These are phyloP conservation scores for Oncorhynchus tshawytscha DNA, from an alignment of 2,113 vertebrate species.

Conservation along the genomic window DNA sequence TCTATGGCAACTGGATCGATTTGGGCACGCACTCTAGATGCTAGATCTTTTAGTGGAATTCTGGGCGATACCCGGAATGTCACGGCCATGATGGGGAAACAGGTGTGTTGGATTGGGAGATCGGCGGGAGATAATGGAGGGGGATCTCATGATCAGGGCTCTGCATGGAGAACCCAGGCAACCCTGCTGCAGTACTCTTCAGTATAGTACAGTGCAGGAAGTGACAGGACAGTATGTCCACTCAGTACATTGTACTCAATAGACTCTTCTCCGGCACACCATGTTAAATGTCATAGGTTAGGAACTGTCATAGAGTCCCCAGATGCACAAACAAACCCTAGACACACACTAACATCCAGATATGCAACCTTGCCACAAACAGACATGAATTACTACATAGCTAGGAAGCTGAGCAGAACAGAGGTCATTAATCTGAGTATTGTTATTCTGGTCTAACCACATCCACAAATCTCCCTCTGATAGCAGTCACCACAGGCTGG, in stretches of 20 bases:
- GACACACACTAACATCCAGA: conserved; percentile 4
- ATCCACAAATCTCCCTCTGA: conserved; percentile 4
- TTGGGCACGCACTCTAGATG: conserved; percentile 8
- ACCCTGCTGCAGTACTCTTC: background rate
- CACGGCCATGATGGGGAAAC: conserved; percentile 58
- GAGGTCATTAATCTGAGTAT: conserved; percentile 38
- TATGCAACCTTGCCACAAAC: conserved; percentile 28
- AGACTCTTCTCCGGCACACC: background rate
- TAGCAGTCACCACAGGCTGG: background rate
- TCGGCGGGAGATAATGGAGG: conserved; percentile 43
- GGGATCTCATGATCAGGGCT: background rate
- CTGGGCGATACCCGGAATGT: conserved; percentile 56
- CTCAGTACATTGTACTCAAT: background rate
- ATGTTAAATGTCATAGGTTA: conserved; percentile 7
- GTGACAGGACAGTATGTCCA: background rate
- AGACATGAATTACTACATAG: conserved; percentile 29
- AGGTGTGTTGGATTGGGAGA: conserved; percentile 54
- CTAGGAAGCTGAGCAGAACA: conserved; percentile 27
- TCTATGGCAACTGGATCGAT: conserved; percentile 17
- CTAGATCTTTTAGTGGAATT: conserved; percentile 49
- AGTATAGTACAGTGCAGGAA: too few relatives aligned
- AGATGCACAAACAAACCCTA: too few relatives aligned
- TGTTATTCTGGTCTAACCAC: conserved; percentile 46
- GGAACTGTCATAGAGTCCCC: background rate
- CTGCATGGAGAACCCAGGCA: conserved; percentile 23